Base-by-base conservation (phyloP, 2,888 invertebrate species). In the Rutpela maculata region DNA sequence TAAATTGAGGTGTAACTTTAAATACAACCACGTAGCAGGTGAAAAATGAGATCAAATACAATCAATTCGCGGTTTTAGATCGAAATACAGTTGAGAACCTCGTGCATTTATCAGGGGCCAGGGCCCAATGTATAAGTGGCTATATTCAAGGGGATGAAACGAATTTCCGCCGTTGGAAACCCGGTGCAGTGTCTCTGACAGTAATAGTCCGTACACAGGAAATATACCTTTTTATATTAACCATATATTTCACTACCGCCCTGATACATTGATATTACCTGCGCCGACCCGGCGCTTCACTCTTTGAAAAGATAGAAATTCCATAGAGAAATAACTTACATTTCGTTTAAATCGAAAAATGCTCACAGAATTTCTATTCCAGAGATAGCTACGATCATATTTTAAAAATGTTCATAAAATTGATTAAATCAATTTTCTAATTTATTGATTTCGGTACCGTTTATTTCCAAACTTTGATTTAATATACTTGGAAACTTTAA, bases 1-100 rank as follows among this genome's bases (percentile, higher is more conserved):
- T 78, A 78, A 78, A 78, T 78, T 68, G 78, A 78, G 72, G 78
- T 62, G 71, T 70, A 72, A 59, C 75, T 78, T 71, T 78, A 72
- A 75, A 74, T 72, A 72, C 71, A 56, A 19, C 59, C 57, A 38
- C 56, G 74, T 22, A 70, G 75, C 77, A 70, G 79, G 83, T 85
- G 85, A 86, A 86, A 86, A 86, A 86, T 84, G 85, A 84, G 85
- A 85, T 84, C 85, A 82, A 83, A 84, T 81, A 82, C 83, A 85
- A 85, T 86, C 85, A 86, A 84, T 84, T 84, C 82, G 85, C 82
- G 85, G 86, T 85, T 85, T 83, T 22, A 26, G 1, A 26, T 55
- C 67, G 67, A 9, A 43, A 55, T 55, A 67, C 18, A 55, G 26
- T 26, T 55, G 55, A 22, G 22, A 67, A 65, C 22, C 15, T 15